These are phyloP conservation scores for Osmerus eperlanus DNA, from an alignment of 2,113 vertebrate species.

Conservation along the genomic window DNA sequence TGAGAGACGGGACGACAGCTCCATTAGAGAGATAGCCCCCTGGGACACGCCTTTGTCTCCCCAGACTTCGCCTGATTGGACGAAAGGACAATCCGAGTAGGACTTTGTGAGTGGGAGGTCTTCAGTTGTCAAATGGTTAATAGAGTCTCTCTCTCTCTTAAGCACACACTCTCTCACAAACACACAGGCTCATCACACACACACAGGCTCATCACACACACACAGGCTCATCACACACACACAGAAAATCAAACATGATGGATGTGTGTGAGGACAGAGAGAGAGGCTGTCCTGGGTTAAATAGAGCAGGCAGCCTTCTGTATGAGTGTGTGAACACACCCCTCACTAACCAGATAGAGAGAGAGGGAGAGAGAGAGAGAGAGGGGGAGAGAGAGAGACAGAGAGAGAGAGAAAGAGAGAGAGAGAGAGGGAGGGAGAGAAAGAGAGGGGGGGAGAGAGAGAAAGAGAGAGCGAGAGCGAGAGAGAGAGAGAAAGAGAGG, in stretches of 20 bases:
- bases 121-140: slow-evolving; percentile 69
- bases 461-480: slow-evolving; percentile 29
- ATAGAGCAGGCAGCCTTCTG: too few relatives aligned
- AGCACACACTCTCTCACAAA: slow-evolving; percentile 12
- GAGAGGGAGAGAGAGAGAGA: too few relatives aligned
- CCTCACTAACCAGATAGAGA: too few relatives aligned
- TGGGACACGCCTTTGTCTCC: slow-evolving; percentile 52
- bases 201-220: not conserved
- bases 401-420: too few relatives aligned
- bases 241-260: slow-evolving; percentile 72
- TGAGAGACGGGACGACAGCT: slow-evolving; percentile 63
- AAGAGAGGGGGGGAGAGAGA: slow-evolving; percentile 55
- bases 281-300: too few relatives aligned
- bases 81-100: slow-evolving; percentile 55
- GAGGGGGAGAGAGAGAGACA: too few relatives aligned
- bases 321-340: too few relatives aligned
- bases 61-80: slow-evolving; percentile 50
- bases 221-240: not conserved
- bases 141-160: slow-evolving; percentile 64
- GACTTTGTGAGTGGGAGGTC: slow-evolving; percentile 67
- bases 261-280: slow-evolving; percentile 42
- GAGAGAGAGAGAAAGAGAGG: slow-evolving; percentile 6
- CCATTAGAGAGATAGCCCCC: slow-evolving; percentile 70
- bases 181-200: not conserved
- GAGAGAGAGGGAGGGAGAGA: too few relatives aligned